Base-by-base conservation (phyloP, 2,113 vertebrate genomes). In the Calyptomena viridis region DNA sequence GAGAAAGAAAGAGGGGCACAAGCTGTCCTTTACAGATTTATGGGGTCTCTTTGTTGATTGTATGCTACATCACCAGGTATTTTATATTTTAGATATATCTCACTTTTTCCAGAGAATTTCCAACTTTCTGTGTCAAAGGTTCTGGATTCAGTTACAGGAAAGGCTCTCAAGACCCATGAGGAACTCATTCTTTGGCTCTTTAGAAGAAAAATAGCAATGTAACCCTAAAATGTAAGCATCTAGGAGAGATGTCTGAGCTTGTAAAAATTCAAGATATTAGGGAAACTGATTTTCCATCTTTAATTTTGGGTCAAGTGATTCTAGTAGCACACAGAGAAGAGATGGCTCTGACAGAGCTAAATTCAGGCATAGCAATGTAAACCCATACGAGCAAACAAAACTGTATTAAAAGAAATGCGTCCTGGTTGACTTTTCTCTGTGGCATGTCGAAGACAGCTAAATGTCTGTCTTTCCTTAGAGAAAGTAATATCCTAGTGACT, bases 11-110 rank as follows among this genome's bases (percentile, higher is more conserved):
- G 95, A 97, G 24, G 97, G 98, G 2, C 93, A 97, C 63, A 82
- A 95, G 31, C 28, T 94, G 7, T 97, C 98, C 19, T 97, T 98
- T 37, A 92, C 97, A 42, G 98, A 98, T 88, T 94, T 98, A 31
- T 98, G 98, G 98, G 98, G 97, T 40, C 97, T 98, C 8, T 94
- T 98, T 85, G 89, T 98, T 92, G 97, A 98, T 44, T 44, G 90
- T 33, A 95, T 97, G 97, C 59, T 97, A 35, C 64, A 69, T 50
- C 1, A 89, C 59, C 42, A 97, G 96, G 96, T 97, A 96, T 67
- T 88, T 49, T 49, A 25, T 49, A 35, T 55, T 76, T 20, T 75
- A 10, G 31, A 21, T 20, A 64, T 53, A 25, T 15, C 24, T 59
- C 42, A 21, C 24, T 42, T 63, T 39, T 78, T 72, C 59, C 25